Base-by-base conservation (phyloP, 2,113 vertebrate species). In the Dromas ardeola region DNA sequence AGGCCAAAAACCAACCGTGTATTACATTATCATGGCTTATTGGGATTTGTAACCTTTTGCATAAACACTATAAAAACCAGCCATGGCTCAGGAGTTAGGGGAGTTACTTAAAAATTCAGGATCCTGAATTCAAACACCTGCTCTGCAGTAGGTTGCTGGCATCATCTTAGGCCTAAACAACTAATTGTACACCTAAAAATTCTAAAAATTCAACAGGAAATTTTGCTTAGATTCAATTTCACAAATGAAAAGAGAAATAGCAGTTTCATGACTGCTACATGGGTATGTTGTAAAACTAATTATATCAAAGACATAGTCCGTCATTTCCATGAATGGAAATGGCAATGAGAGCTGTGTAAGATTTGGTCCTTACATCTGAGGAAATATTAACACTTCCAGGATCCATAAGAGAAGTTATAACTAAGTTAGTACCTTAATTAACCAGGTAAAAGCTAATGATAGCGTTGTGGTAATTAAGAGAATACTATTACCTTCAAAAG, bases 1-100 rank as follows among this genome's bases (percentile, higher is more conserved):
- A 69, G 11, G 6, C 8, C 38, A 74, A 70, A 89, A 69, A 0
- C 7, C 62, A 90, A 2, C 6, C 0, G 0, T 49, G 5, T 53
- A 18, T 71, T 70, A 71, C 19, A 25, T 50, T 56, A 15, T 10
- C 4, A 5, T 72, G 11, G 5, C 15, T 82, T 67, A 23, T 10
- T 47, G 26, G 15, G 22, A 65, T 71, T 66, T 80, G 6, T 49
- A 65, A 53, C 1, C 9, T 81, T 86, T 63, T 50, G 13, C 14
- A 47, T 26, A 81, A 86, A 10, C 15, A 8, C 8, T 42, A 9
- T 19, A 42, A 71, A 81, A 81, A 25, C 0, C 9, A n/a, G 4
- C 13, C 9, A 29, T 61, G 23, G 5, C 32, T 84, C 34, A 36
- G 25, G 14, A 40, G 2, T 29, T 67, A 72, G 14, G 5, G 16